Base-by-base conservation (phyloP, 2,888 invertebrate genomes). In the Hydrotaea cyrtoneurina region DNA sequence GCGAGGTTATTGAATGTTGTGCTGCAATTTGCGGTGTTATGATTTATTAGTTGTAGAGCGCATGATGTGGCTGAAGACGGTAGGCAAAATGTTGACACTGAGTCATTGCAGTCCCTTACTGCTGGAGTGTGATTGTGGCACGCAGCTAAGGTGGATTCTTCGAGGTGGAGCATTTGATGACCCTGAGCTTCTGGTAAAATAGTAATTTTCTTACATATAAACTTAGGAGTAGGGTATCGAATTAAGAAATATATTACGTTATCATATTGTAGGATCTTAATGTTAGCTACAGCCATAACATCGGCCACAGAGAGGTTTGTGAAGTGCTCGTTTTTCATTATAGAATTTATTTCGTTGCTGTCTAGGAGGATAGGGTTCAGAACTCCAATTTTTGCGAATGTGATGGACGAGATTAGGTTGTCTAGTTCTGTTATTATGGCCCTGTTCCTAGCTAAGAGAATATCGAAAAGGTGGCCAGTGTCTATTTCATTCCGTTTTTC, bases 31-130 rank as follows among this genome's bases (percentile, higher is more conserved):
- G 53, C 73, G 13, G 73, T 53, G 46, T 71, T 43, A 43, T 36
- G 71, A 26, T 71, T 78, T 59, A 71, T 72, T 17, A 78, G 50
- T 59, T 78, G 78, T n/a, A 71, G 26, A 59, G 72, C 78, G 71
- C 78, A 78, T 50, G 46, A 78, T 26, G 66, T 53, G 10, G 46
- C 15, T 46, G 66, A 50, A 23, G 77, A 77, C 43, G 64, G 3
- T 17, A 64, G 64, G 50, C 76, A 76, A 19, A 76, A 76, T 11
- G 66, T 53, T 53, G 66, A 66, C 31, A 21, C 66, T 13, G 66
- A 50, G 13, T 66, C 36, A 13, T 66, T 77, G 23, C 77, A 77
- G 53, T 77, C 66, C 17, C 36, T 77, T 15, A 77, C 53, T 17
- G 77, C 66, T n/a, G 66, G 0, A 0, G 66, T 77, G 0, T 53